phyloP scores from a whole-genome alignment of 2,113 vertebrate species.

The Neolamprologus fasciatus region DNA sequence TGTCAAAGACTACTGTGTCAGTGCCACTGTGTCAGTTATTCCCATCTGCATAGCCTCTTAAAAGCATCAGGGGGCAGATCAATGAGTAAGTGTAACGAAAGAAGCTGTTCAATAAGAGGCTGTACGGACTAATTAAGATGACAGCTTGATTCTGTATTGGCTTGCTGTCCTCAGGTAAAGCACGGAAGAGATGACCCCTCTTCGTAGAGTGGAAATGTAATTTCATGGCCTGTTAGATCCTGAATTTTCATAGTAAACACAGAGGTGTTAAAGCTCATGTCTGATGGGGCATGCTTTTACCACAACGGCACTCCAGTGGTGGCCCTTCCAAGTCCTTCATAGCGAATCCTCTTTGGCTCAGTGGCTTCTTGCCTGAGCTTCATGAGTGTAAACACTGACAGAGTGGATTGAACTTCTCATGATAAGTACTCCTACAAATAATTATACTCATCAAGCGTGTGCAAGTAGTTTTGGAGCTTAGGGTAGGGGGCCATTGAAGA shows the following conservation, averaged over 20 bases:
- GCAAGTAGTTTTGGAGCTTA: neutral
- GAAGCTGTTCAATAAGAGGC: neutral
- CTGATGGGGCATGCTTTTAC: constrained; percentile 1
- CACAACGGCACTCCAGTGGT: neutral
- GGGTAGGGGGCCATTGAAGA: neutral
- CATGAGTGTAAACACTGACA: constrained; percentile 34
- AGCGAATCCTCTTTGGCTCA: neutral
- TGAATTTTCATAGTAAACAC: constrained; percentile 49
- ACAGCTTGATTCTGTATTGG: constrained; percentile 44
- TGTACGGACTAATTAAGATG: constrained; percentile 56
- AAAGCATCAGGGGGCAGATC: neutral
- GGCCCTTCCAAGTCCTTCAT: neutral
- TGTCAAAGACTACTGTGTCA: neutral
- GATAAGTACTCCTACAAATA: constrained; percentile 12
- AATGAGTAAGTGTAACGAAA: neutral
- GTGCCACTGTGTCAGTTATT: neutral
- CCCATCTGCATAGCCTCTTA: neutral
- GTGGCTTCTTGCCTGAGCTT: constrained; percentile 4
- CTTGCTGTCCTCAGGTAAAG: constrained; percentile 41
- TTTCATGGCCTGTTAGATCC: constrained; percentile 67
- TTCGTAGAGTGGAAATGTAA: constrained; percentile 58
- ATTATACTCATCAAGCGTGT: neutral
- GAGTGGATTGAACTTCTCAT: constrained; percentile 24
- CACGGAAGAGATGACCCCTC: constrained; percentile 33
- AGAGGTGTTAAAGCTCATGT: constrained; percentile 4